Conservation (phyloP, 2,797 vertebrate species). For the Knipowitschia caucasica region DNA sequence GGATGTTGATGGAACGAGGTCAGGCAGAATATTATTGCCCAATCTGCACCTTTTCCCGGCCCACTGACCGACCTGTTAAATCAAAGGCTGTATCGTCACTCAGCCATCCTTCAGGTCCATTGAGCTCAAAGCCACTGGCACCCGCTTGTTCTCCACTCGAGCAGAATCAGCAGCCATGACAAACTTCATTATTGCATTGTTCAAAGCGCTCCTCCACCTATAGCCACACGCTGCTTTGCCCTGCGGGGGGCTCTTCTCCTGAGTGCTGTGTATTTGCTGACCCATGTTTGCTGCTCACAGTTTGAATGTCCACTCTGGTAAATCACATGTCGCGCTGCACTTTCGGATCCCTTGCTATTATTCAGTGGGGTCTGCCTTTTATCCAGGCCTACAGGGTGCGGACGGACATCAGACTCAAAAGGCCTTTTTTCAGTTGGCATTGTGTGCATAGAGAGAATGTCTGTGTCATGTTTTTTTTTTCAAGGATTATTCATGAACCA, state of each 20-base stretch:
- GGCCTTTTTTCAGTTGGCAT: constrained; percentile 15
- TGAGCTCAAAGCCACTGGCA: constrained; percentile 45
- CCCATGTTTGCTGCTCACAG: constrained; percentile 40
- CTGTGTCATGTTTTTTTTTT: not conserved
- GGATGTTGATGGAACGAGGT: constrained; percentile 32
- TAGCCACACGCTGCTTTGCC: constrained; percentile 49
- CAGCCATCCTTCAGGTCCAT: constrained; percentile 65
- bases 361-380: constrained; percentile 17
- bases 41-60: constrained; percentile 12
- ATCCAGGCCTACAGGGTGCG: constrained; percentile 5
- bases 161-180: constrained; percentile 64
- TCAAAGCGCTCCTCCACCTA: constrained; percentile 62
- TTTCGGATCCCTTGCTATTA: constrained; percentile 17
- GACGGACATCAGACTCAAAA: constrained; percentile 19
- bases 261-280: constrained; percentile 51
- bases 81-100: constrained; percentile 31
- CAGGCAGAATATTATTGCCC: not conserved
- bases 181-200: constrained; percentile 67
- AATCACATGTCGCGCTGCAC: constrained; percentile 37
- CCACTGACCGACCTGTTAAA: constrained; percentile 20
- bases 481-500: not conserved
- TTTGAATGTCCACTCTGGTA: constrained; percentile 44
- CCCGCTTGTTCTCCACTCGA: constrained; percentile 60
- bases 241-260: constrained; percentile 45
- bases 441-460: not conserved